phyloP scores from a whole-genome alignment of 2,888 invertebrate species.

The Litoditis marina region DNA sequence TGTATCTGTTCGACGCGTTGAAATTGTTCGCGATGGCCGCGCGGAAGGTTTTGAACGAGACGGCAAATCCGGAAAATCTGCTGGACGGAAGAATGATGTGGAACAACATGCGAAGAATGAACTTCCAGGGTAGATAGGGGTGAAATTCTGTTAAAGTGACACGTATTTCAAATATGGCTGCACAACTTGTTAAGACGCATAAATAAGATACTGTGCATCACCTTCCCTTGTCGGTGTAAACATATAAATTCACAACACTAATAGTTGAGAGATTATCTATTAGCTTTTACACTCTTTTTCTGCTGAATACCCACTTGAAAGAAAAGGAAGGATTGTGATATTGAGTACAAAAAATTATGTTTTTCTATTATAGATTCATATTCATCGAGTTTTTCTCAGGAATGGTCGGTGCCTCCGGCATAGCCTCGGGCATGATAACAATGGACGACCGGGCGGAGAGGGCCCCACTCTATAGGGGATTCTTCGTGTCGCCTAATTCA shows the following conservation, averaged over 20 bases:
- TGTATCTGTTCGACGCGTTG: constrained; percentile 45
- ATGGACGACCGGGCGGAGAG: constrained; percentile 48
- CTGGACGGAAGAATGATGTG: constrained; percentile 53
- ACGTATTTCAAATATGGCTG: no score
- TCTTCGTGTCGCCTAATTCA: constrained; percentile 41
- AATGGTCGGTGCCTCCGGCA: constrained; percentile 40
- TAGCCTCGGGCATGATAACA: constrained; percentile 34
- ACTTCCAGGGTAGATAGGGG: constrained; percentile 38
- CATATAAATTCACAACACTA: no score
- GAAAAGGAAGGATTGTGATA: no score
- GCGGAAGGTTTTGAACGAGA: constrained; percentile 43
- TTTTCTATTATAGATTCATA: no score
- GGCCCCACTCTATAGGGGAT: constrained; percentile 43
- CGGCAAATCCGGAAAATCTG: constrained; percentile 40
- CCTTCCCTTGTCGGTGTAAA: no score
- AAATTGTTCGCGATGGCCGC: constrained; percentile 54
- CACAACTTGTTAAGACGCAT: no score
- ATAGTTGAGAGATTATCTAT: no score
- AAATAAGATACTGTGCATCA: no score
- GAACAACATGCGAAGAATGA: constrained; percentile 54
- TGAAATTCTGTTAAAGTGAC: no score
- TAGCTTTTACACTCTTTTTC: no score
- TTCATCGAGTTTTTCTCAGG: constrained; percentile 20
- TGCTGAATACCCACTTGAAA: no score
- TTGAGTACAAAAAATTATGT: no score